Percentiles rank a stretch among this genome's conserved stretches.
phyloP scores from a whole-genome alignment of 2,888 invertebrate species.

The Diadegma fenestrale region DNA sequence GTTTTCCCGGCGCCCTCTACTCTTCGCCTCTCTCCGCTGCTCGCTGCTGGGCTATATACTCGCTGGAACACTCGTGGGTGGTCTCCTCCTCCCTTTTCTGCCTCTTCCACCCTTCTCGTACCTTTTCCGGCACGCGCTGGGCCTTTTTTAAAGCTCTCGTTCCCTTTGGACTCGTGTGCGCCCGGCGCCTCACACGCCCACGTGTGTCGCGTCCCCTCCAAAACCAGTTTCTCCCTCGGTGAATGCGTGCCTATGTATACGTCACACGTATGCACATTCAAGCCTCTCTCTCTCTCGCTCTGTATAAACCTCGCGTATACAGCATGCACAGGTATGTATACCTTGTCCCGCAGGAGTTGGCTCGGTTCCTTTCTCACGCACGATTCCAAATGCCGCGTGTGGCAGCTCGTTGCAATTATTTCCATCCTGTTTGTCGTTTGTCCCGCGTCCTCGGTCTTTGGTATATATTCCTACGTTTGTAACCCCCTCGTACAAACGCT shows the following conservation, averaged over 20 bases:
- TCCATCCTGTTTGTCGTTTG: slow-evolving; percentile 75
- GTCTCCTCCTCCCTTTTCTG: slow-evolving; percentile 25
- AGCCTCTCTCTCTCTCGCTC: background rate
- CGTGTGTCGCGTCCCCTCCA: slow-evolving; percentile 31
- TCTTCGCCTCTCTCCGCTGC: slow-evolving; percentile 18
- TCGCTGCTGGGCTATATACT: slow-evolving; percentile 41
- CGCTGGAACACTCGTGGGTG: slow-evolving; percentile 50
- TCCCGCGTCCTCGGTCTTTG: slow-evolving; percentile 62
- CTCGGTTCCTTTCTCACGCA: slow-evolving; percentile 66
- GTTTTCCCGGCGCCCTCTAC: slow-evolving; percentile 48
- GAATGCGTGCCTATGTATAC: slow-evolving; percentile 7
- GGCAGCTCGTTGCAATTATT: slow-evolving; percentile 75
- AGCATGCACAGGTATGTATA: slow-evolving; percentile 10
- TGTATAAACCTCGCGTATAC: background rate
- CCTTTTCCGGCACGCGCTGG: slow-evolving; percentile 73
- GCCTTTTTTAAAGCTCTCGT: slow-evolving; percentile 76
- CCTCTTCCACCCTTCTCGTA: slow-evolving; percentile 20
- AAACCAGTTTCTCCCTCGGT: slow-evolving; percentile 30
- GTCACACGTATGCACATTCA: slow-evolving; percentile 4
- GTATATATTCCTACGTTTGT: slow-evolving; percentile 45
- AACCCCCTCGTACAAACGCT: slow-evolving; percentile 60
- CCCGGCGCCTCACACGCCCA: slow-evolving; percentile 54
- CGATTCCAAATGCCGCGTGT: slow-evolving; percentile 71
- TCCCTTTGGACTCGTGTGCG: slow-evolving; percentile 65
- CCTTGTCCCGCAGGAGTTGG: slow-evolving; percentile 53